phyloP scores from a whole-genome alignment of 1,140 invertebrate species.

The Copidosoma floridanum region DNA sequence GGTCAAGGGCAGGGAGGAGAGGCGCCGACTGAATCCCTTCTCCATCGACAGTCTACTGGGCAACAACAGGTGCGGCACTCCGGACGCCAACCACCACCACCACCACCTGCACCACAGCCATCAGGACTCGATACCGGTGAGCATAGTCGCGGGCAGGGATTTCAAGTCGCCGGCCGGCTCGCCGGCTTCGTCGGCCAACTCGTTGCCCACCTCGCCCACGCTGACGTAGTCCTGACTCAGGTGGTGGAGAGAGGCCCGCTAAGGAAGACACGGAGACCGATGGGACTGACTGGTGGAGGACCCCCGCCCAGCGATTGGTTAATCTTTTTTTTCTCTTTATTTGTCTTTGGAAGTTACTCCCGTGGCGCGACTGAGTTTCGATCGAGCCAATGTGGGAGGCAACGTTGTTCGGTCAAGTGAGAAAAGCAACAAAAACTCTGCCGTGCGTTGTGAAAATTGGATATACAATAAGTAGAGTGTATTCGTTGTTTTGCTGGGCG shows the following conservation, averaged over 20 bases:
- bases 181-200: constrained; percentile 37
- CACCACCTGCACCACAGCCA: not conserved
- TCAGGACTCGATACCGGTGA: constrained; percentile 34
- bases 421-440: too few species aligned
- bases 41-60: constrained; percentile 79
- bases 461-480: too few species aligned
- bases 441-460: too few species aligned
- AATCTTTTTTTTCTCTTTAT: too few species aligned
- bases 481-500: too few species aligned
- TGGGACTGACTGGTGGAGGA: not conserved
- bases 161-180: constrained; percentile 35
- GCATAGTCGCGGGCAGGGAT: constrained; percentile 14
- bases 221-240: constrained; percentile 48
- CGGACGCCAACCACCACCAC: not conserved
- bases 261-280: constrained; percentile 2
- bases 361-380: too few species aligned
- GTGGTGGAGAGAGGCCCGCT: constrained; percentile 2
- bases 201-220: constrained; percentile 44
- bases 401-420: too few species aligned
- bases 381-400: too few species aligned
- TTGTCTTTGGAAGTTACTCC: too few species aligned
- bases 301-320: too few species aligned
- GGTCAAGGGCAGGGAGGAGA: constrained; percentile 58
- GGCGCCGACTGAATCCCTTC: constrained; percentile 72
- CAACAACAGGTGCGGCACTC: constrained; percentile 52